Evolutionary conservation across 1,140 invertebrate genomes (phyloP), one percentile per base, ranked within the genome.

Genomic region (Halotydeus destructor): DNA sequence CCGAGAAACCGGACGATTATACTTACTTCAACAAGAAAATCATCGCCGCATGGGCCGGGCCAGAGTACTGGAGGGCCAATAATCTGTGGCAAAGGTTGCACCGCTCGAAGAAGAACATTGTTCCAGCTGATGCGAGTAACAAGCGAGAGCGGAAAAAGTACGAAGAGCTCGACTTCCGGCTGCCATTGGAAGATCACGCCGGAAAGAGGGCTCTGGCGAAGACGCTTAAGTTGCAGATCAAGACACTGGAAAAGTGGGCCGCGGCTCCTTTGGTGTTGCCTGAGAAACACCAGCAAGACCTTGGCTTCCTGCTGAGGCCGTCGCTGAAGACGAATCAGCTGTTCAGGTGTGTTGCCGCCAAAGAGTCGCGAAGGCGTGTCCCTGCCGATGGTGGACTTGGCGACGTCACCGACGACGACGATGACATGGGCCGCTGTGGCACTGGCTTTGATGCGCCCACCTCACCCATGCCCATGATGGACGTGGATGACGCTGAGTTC

Each of bases 31-130:
- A 46, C 38, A 60, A 65, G 38, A 64, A 67, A 38, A 57, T 69
- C 21, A 52, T 74, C 12, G 61, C 64, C 43, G 70, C 74, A 28
- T 80, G 76, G 77, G 75, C 71, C 27, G 76, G 77, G 1, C 76
- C 76, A 22, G 58, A 66, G 26, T 74, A 79, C 54, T 80, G 77
- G 77, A 46, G 38, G 23, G 11, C 21, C 3, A 38, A 27, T 36
- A 24, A 26, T 5, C 12, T 25, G 11, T 53, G 25, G 33, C 34
- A 30, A 47, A 33, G 35, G 3, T 27, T 16, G 25, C 23, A 22
- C 3, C 23, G 28, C 26, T 16, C 27, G 14, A 18, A 31, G 23
- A 1, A 30, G 27, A 30, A 30, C 8, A 30, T 9, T 30, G 8
- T 14, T 22, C 5, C 16, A 9, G 2, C 18, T 12, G 23, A 12